Percentiles rank a stretch among this genome's conserved stretches.
phyloP scores from a whole-genome alignment of 2,888 invertebrate species.

The Bellardia pandia region DNA sequence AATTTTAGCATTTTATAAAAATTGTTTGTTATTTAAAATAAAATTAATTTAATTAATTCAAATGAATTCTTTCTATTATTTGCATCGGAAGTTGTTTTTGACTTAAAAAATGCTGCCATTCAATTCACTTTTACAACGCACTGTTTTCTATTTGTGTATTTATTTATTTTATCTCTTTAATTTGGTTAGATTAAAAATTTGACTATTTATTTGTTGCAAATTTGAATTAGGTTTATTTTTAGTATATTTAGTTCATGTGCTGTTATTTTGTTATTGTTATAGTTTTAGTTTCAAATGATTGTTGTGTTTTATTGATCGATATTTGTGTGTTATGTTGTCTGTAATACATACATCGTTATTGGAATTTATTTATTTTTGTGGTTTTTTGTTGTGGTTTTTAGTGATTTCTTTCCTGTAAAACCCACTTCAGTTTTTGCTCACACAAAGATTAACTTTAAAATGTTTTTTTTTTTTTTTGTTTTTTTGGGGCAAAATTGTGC shows the following conservation, averaged over 20 bases:
- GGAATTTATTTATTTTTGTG: background rate
- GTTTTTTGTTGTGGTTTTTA: background rate
- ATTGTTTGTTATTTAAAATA: too few species aligned
- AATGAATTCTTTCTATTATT: too few species aligned
- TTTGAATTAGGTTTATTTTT: constrained; percentile 27
- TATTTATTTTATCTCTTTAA: background rate
- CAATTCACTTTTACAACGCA: background rate
- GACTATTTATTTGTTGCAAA: constrained; percentile 1
- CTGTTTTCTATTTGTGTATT: background rate
- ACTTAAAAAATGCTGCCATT: background rate
- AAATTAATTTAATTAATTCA: too few species aligned
- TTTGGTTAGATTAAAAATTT: constrained; percentile 1
- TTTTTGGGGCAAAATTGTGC: background rate
- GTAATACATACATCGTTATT: background rate
- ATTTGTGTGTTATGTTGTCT: constrained; percentile 22
- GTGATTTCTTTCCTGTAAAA: background rate
- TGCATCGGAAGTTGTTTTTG: too few species aligned
- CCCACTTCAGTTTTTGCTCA: background rate
- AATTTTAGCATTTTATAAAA: too few species aligned
- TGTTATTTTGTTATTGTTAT: background rate
- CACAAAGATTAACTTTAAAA: background rate
- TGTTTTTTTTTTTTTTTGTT: background rate
- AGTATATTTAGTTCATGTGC: background rate
- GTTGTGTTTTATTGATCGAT: constrained; percentile 42
- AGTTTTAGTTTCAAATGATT: constrained; percentile 1